Percentiles rank a stretch among this genome's conserved stretches.
phyloP scores from a whole-genome alignment of 2,888 invertebrate species.

The Caenorhabditis zanzibari region DNA sequence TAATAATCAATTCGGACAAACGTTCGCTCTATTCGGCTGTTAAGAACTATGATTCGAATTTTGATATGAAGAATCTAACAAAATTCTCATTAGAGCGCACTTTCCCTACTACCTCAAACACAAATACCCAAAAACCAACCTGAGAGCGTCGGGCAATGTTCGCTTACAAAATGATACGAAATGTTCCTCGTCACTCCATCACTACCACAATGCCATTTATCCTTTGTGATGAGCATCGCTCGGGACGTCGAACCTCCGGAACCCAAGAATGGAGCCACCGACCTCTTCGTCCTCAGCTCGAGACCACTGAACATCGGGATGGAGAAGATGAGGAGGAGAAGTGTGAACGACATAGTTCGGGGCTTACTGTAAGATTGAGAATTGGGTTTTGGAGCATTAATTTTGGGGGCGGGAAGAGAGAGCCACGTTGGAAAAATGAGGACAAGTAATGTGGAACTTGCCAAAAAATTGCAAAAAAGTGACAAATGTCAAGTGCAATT shows the following conservation, averaged over 20 bases:
- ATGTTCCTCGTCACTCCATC: conserved; percentile 39
- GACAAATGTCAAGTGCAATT: too few species aligned
- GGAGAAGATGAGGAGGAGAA: conserved; percentile 14
- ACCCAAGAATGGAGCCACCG: conserved; percentile 55
- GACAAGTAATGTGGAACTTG: too few species aligned
- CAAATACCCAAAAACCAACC: conserved; percentile 21
- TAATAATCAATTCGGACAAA: too few species aligned
- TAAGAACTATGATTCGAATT: too few species aligned
- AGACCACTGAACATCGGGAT: neutral
- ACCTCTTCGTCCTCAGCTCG: conserved; percentile 10
- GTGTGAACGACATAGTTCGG: conserved; percentile 5
- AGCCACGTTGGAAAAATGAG: too few species aligned
- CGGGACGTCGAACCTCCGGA: conserved; percentile 43
- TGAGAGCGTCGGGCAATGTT: conserved; percentile 61
- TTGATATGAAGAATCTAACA: too few species aligned
- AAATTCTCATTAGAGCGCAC: too few species aligned
- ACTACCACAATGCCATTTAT: conserved; percentile 71
- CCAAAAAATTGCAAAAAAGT: too few species aligned
- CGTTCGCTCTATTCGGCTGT: too few species aligned
- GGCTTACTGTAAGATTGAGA: neutral
- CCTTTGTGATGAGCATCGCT: conserved; percentile 36
- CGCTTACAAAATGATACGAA: conserved; percentile 36
- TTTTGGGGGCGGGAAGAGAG: too few species aligned
- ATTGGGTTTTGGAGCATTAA: too few species aligned
- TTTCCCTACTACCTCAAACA: too few species aligned